Base-by-base conservation (phyloP, 2,888 invertebrate genomes). In the Caenorhabditis angaria region DNA sequence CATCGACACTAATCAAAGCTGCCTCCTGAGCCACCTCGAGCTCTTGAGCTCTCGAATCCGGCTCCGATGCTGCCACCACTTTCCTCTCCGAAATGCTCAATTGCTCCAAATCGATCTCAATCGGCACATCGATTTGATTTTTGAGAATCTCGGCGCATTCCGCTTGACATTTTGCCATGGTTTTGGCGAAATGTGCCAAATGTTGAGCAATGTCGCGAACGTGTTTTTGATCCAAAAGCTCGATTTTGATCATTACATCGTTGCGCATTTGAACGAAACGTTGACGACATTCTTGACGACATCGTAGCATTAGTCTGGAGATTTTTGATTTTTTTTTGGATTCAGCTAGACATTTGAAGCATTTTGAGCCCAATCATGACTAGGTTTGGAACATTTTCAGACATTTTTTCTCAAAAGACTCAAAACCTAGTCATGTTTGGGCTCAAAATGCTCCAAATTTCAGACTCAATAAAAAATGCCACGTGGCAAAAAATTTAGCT, bases 181-280 rank as follows among this genome's bases (percentile, higher is more conserved):
- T 94, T 62, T 93, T 91, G 18, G 96, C 92, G 66, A 97, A 92
- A 79, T 93, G 91, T 71, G 93, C 92, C 66, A 91, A 85, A 82
- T 91, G 91, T 82, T 89, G 89, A 32, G 95, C 94, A 2, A 97
- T 92, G 82, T 97, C 96, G 88, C 96, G 95, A 0, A 97, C 90
- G 88, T 97, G 97, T 89, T 99, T 99, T 87, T 95, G 95, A 87
- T 99, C 99, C 25, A 99, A 89, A 20, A 99, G 90, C 88, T 99
- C 99, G 89, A 99, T 91, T 89, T 99, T 99, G 0, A 97, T 95
- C 60, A 97, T 90, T 0, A 99, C 90, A 84, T 91, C 90, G 48
- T 89, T 88, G 62, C 99, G 88, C 94, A 97, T 5, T 93, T 94
- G 82, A 92, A 91, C 63, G 87, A 91, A 91, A 61, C 93, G 92